A percentile compares a stretch with the other conserved stretches of the same genome.
These are phyloP conservation scores for Listrodromus nycthemerus DNA, from an alignment of 2,888 invertebrate genomes.

Conservation along the genomic window DNA sequence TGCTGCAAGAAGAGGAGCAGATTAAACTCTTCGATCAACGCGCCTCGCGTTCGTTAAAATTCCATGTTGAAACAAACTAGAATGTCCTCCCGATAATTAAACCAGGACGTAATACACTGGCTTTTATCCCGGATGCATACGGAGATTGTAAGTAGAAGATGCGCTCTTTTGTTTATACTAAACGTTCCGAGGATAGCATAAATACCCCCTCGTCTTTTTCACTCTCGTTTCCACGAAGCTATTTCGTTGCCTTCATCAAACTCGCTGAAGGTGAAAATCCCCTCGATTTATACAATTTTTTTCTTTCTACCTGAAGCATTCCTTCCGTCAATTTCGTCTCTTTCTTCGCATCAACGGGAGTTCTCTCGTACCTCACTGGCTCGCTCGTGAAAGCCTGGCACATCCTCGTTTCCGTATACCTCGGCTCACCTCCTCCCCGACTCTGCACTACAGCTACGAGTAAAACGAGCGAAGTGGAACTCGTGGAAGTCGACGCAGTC, in stretches of 20 bases:
- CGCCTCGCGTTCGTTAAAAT: constrained; percentile 50
- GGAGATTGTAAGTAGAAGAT: not conserved
- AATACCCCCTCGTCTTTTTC: constrained; percentile 5
- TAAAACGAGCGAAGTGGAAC: constrained; percentile 59
- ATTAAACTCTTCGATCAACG: constrained; percentile 73
- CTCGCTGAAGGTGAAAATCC: constrained; percentile 41
- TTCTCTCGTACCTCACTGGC: constrained; percentile 14
- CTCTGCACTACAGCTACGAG: constrained; percentile 50
- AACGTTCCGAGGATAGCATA: constrained; percentile 43
- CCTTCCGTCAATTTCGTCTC: constrained; percentile 59
- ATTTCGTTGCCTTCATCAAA: constrained; percentile 34
- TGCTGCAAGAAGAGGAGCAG: constrained; percentile 42
- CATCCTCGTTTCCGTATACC: constrained; percentile 32
- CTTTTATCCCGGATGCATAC: not conserved
- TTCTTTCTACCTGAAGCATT: constrained; percentile 14
- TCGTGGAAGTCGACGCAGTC: constrained; percentile 45
- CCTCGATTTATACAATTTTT: not conserved
- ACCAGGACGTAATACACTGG: constrained; percentile 53
- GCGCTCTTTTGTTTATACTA: constrained; percentile 42
- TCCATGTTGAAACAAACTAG: constrained; percentile 61
- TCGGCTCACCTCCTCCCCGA: constrained; percentile 18
- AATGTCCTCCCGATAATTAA: constrained; percentile 61
- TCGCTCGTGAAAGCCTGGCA: constrained; percentile 37
- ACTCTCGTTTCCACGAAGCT: constrained; percentile 35
- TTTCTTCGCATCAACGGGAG: constrained; percentile 62